Evolutionary conservation across 2,113 vertebrate genomes (phyloP).

Genomic region (Globicephala melas): DNA sequence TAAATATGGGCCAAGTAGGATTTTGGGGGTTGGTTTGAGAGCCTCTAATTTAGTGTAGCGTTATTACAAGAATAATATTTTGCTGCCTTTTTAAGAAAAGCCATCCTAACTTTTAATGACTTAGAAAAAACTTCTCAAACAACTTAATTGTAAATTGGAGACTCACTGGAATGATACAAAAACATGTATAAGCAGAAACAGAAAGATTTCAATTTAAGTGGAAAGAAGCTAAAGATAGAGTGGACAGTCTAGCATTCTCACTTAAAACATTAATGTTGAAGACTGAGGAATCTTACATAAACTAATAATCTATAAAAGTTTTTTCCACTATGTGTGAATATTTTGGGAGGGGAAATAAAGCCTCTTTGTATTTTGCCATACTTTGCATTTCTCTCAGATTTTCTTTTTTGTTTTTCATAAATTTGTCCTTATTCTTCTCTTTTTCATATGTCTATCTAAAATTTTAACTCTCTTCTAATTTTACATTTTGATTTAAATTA

Average conservation of each 20-base stretch:
- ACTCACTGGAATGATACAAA: neutral
- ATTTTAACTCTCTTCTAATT: slow-evolving; percentile 1
- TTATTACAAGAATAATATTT: neutral
- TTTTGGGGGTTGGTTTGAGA: neutral
- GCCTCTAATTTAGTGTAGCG: neutral
- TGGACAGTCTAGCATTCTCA: neutral
- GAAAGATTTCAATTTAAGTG: neutral
- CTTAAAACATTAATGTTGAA: slow-evolving; percentile 13
- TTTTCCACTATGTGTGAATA: neutral
- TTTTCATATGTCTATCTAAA: slow-evolving; percentile 3
- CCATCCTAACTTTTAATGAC: neutral
- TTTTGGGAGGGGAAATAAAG: neutral
- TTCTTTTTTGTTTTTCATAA: neutral
- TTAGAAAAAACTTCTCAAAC: neutral
- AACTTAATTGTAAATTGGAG: slow-evolving; percentile 8
- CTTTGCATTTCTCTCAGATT: neutral
- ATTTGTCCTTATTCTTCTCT: neutral
- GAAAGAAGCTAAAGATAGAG: neutral
- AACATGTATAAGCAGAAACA: neutral
- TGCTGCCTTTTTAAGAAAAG: neutral
- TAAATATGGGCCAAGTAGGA: neutral
- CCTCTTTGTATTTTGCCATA: neutral
- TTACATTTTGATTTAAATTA: neutral
- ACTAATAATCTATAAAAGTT: neutral
- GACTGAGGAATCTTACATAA: neutral